phyloP scores from a whole-genome alignment of 1,140 invertebrate genomes.

The Monomorium pharaonis region DNA sequence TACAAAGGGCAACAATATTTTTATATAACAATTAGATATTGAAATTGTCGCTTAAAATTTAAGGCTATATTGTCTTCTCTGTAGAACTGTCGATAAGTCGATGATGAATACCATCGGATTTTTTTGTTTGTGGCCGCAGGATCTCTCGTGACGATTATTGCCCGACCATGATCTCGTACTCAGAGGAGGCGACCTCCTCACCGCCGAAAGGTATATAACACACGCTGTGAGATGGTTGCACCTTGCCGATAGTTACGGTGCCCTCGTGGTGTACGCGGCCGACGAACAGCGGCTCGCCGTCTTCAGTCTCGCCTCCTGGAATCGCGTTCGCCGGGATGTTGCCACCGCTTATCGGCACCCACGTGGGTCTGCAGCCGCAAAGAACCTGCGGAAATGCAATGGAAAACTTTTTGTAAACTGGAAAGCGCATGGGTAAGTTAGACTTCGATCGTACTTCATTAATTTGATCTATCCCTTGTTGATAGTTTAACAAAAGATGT shows the following conservation, averaged over 20 bases:
- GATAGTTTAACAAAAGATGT: too few relatives aligned
- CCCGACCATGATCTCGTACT: conserved; percentile 90
- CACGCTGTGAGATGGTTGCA: conserved; percentile 89
- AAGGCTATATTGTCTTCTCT: background rate
- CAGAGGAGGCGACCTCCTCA: conserved; percentile 89
- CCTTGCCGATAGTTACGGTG: conserved; percentile 89
- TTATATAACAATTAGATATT: background rate
- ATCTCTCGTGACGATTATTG: conserved; percentile 35
- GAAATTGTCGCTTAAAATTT: background rate
- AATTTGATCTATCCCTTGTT: background rate
- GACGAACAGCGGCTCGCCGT: conserved; percentile 90
- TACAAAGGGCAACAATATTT: background rate
- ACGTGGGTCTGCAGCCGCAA: conserved; percentile 86
- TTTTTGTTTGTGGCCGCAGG: background rate
- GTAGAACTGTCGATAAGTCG: conserved; percentile 49
- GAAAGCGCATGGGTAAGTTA: background rate
- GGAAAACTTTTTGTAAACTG: background rate
- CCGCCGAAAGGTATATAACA: conserved; percentile 91
- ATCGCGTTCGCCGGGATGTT: conserved; percentile 90
- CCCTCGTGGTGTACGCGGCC: conserved; percentile 89
- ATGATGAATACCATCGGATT: conserved; percentile 6
- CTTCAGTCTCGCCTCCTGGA: conserved; percentile 90
- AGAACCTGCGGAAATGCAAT: conserved; percentile 84
- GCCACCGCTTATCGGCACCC: conserved; percentile 87
- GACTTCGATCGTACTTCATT: background rate